Percentiles rank a stretch among this genome's conserved stretches.
phyloP scores from a whole-genome alignment of 1,140 invertebrate genomes.

The Drosophila virilis region DNA sequence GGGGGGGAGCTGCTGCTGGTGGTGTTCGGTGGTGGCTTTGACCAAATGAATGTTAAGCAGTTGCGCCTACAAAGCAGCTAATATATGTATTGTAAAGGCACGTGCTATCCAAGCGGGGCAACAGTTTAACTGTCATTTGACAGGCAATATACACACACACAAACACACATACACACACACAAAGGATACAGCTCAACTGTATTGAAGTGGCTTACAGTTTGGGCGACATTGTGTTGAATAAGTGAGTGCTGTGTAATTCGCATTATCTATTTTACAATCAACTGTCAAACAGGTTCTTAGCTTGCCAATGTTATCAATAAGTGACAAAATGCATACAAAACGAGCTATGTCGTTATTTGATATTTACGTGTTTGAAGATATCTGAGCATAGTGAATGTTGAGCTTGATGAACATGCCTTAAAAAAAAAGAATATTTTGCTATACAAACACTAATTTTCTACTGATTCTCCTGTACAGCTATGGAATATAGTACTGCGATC shows the following conservation, averaged over 20 bases:
- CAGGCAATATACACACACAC: constrained; percentile 43
- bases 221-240: constrained; percentile 55
- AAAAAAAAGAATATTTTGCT: too few species aligned
- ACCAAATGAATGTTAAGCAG: constrained; percentile 79
- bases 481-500: too few species aligned
- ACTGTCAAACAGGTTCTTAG: too few species aligned
- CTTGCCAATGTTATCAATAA: too few species aligned
- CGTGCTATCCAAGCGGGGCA: constrained; percentile 48
- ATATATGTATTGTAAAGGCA: constrained; percentile 57
- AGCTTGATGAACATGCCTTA: too few species aligned
- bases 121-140: constrained; percentile 70
- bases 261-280: too few species aligned
- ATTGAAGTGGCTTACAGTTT: constrained; percentile 51
- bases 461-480: too few species aligned
- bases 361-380: too few species aligned
- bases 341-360: too few species aligned
- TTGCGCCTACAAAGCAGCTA: constrained; percentile 28
- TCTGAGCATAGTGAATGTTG: too few species aligned
- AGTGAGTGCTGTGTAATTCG: constrained; percentile 48
- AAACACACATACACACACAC: background rate
- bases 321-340: too few species aligned
- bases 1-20: background rate
- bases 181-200: constrained; percentile 28
- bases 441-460: too few species aligned
- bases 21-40: constrained; percentile 43